Base-by-base conservation (phyloP, 2,113 vertebrate species). In the Trogon surrucura region DNA sequence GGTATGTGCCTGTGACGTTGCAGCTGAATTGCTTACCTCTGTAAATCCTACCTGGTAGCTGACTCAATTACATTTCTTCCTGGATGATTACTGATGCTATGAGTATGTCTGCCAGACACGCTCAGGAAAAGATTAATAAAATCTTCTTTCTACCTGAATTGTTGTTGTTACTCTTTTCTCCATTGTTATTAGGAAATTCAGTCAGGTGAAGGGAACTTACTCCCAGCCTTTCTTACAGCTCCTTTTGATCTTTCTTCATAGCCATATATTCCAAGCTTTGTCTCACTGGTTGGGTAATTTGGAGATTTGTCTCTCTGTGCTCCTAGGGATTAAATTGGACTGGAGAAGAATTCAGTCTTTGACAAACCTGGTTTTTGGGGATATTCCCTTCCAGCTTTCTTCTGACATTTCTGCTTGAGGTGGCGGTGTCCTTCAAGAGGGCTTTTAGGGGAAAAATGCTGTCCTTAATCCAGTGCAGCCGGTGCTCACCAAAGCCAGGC, bases 401-500 rank as follows among this genome's bases (percentile, higher is more conserved):
- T 51, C 83, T 67, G 41, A 80, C 36, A 34, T 16, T 65, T 65
- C 30, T 87, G 23, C 47, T n/a, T 80, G 41, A 75, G 70, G 27
- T 26, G 32, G 14, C 36, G 45, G 5, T 6, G 7, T 41, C 57
- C 57, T 75, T 36, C 56, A 27, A 4, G 6, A 50, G 16, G 12
- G 36, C 16, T 32, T 8, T 81, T 44, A 26, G 30, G 21, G 23
- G 22, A 16, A 30, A 26, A 70, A 62, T 13, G 32, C 20, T 57
- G 10, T 53, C 44, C 17, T 75, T 77, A 70, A 75, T 58, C 27
- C 38, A 45, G 38, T 25, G 0, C 58, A 72, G 53, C n/a, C 1
- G 0, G 53, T 2, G 20, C 34, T 18, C 16, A 26, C 26, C 4
- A 5, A 32, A 56, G 66, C 60, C 5, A 0, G 1, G n/a, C 11